These are phyloP conservation scores for Panagrolaimus sp. DNA, from an alignment of 1,140 invertebrate species.

Conservation along the genomic window DNA sequence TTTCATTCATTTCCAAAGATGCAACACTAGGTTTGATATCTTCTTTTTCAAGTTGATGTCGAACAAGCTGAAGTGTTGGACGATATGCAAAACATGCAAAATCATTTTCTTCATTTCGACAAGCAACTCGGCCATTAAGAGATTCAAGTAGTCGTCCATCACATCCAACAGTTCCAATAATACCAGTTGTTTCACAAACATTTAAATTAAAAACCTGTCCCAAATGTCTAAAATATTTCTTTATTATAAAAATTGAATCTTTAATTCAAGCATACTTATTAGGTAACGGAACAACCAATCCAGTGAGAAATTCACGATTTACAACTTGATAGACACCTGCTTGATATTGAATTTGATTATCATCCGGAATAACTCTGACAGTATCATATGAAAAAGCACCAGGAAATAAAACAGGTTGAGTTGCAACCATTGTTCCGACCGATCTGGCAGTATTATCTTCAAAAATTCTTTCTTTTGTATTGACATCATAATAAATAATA, in stretches of 20 bases:
- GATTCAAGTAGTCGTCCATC: slow-evolving; percentile 6
- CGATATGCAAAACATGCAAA: neutral
- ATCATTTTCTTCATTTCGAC: neutral
- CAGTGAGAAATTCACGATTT: neutral
- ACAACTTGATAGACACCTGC: neutral
- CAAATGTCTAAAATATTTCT: neutral
- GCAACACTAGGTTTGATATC: neutral
- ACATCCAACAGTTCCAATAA: neutral
- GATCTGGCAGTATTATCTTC: neutral
- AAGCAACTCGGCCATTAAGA: neutral
- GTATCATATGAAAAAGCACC: neutral
- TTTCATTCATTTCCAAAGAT: neutral
- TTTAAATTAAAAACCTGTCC: neutral
- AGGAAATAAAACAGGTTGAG: neutral
- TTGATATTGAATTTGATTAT: neutral
- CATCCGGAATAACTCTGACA: neutral
- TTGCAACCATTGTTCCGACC: neutral
- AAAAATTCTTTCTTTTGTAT: neutral
- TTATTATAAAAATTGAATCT: neutral
- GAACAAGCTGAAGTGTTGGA: neutral
- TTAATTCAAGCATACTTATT: neutral
- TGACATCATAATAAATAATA: neutral
- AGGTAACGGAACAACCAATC: neutral
- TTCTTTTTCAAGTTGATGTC: neutral
- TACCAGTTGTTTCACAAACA: neutral